Evolutionary conservation across 2,797 vertebrate genomes (phyloP).

Genomic region (Limosa lapponica): DNA sequence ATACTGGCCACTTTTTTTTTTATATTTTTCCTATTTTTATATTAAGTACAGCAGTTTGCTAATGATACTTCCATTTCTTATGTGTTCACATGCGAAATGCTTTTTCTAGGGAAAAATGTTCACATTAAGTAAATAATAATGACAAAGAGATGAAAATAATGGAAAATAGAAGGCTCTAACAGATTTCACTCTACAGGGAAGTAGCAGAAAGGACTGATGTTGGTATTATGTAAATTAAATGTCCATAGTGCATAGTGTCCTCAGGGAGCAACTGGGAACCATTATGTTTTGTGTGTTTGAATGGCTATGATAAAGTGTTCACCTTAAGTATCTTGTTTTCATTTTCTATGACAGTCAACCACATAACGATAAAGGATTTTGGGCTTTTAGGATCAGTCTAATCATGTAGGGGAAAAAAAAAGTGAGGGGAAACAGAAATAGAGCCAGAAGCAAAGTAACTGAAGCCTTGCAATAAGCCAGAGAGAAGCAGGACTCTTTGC

Average conservation of each 20-base stretch:
- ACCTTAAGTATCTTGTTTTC: neutral
- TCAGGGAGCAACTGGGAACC: neutral
- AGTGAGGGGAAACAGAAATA: neutral
- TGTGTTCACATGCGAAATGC: neutral
- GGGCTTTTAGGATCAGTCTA: neutral
- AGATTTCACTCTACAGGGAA: neutral
- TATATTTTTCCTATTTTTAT: neutral
- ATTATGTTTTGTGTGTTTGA: neutral
- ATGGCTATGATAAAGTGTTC: neutral
- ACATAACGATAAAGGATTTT: neutral
- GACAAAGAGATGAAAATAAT: neutral
- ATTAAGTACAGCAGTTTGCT: neutral
- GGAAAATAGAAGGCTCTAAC: neutral
- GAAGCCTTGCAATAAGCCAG: neutral
- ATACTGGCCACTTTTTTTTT: rapidly evolving
- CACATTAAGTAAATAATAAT: neutral
- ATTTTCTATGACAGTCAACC: neutral
- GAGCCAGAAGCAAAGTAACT: neutral
- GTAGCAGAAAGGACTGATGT: neutral
- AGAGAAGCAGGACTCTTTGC: neutral
- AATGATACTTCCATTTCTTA: neutral
- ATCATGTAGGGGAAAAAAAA: neutral
- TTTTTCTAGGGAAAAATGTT: neutral
- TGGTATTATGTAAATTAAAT: neutral
- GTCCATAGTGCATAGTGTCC: neutral